Percentiles rank a stretch among this genome's conserved stretches.
phyloP scores from a whole-genome alignment of 2,888 invertebrate species.

The Raillietiella orientalis region DNA sequence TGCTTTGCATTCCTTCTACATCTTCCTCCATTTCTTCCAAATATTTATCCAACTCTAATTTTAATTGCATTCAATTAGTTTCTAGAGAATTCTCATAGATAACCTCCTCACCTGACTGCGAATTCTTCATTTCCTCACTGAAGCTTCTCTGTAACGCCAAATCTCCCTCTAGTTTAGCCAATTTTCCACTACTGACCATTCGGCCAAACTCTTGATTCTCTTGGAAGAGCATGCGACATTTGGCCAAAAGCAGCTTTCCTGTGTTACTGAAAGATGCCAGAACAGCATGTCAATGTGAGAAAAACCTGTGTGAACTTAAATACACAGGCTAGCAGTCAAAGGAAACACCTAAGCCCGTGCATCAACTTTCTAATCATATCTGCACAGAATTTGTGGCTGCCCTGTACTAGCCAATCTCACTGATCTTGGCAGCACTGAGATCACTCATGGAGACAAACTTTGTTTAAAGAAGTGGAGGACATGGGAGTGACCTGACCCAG shows the following conservation, averaged over 20 bases:
- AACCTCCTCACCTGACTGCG: constrained; percentile 39
- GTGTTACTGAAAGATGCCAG: constrained; percentile 31
- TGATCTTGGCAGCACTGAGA: no score
- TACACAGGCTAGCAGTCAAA: no score
- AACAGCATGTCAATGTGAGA: constrained; percentile 1
- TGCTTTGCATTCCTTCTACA: constrained; percentile 93
- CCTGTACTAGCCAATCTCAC: no score
- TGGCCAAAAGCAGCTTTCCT: constrained; percentile 89
- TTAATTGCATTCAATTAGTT: neutral
- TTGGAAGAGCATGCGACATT: constrained; percentile 70
- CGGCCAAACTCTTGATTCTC: constrained; percentile 93
- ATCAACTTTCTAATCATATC: no score
- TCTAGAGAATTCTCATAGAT: neutral
- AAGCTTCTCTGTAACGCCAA: constrained; percentile 77
- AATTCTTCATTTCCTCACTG: constrained; percentile 82
- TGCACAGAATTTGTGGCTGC: no score
- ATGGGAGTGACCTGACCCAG: no score
- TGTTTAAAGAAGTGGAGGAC: no score
- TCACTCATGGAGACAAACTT: no score
- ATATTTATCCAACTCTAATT: constrained; percentile 67
- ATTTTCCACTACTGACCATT: constrained; percentile 70
- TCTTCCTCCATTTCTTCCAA: constrained; percentile 86
- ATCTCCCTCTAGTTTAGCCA: constrained; percentile 83
- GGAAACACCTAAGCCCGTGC: no score
- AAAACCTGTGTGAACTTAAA: no score